These are phyloP conservation scores for Cichlasoma orientale DNA, from an alignment of 2,797 vertebrate species.

Conservation along the genomic window DNA sequence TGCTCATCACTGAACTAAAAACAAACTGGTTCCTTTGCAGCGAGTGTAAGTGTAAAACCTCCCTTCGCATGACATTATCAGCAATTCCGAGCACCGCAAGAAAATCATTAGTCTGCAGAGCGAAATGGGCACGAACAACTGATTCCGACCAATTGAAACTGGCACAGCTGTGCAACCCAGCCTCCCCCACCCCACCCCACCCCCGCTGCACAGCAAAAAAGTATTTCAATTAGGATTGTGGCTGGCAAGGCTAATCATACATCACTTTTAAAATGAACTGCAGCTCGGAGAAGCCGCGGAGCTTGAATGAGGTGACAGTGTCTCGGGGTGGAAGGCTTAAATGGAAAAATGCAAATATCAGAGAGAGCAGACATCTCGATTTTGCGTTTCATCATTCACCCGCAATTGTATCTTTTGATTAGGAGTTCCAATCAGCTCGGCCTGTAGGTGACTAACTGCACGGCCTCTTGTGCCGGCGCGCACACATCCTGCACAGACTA, in stretches of 20 bases:
- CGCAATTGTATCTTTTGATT: slow-evolving; percentile 47
- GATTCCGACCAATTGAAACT: slow-evolving; percentile 54
- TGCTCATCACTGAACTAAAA: background rate
- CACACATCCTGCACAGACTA: background rate
- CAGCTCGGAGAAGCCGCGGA: slow-evolving; percentile 43
- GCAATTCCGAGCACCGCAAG: slow-evolving; percentile 17
- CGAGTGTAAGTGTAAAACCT: slow-evolving; percentile 22
- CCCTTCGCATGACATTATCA: slow-evolving; percentile 49
- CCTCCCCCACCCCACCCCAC: background rate
- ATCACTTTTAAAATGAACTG: slow-evolving; percentile 62
- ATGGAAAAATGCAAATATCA: slow-evolving; percentile 56
- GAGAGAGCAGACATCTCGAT: slow-evolving; percentile 45
- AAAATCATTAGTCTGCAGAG: slow-evolving; percentile 36
- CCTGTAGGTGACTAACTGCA: slow-evolving; percentile 17
- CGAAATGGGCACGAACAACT: slow-evolving; percentile 43
- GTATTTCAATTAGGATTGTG: slow-evolving; percentile 70
- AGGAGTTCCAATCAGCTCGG: slow-evolving; percentile 40
- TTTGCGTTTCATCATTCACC: slow-evolving; percentile 44
- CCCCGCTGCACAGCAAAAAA: slow-evolving; percentile 25
- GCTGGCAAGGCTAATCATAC: slow-evolving; percentile 69
- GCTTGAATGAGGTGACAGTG: slow-evolving; percentile 39
- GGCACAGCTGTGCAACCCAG: slow-evolving; percentile 50
- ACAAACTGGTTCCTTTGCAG: slow-evolving; percentile 21
- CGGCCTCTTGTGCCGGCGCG: background rate
- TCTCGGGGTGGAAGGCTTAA: slow-evolving; percentile 41